Evolutionary conservation across 2,888 invertebrate species (phyloP), one percentile per base, ranked within the genome.

Genomic region (Biston betularia): DNA sequence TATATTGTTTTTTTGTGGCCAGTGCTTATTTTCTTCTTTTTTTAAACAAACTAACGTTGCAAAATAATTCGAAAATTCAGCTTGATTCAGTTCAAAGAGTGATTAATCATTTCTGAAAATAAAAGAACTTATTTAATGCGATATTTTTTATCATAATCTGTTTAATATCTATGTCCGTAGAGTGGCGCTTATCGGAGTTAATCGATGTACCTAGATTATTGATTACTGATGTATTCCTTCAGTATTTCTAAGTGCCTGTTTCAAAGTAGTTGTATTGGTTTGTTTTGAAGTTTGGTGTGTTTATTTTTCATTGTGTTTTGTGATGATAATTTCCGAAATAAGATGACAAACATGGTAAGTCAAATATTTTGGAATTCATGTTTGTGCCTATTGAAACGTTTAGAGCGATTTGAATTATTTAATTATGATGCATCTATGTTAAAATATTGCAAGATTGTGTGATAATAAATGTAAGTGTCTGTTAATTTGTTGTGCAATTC

Each of bases 121-220:
- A 38, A 38, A 38, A 70, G 76, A 79, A 73, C 75, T 54, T 42
- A 69, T 67, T 73, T 79, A 78, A 78, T 79, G 66, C 70, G 79
- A 83, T 87, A 85, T 86, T 80, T 73, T 67, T 71, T 81, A 77
- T 83, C 83, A 78, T 81, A 85, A 90, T 87, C 89, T 80, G 70
- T 60, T 69, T 79, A 80, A 82, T 86, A 85, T 83, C 83, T 77
- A 56, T 76, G 75, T 79, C 73, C 74, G 74, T 75, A 70, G 77
- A 89, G 86, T 88, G 85, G 83, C 80, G 83, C 78, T 89, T 91
- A 91, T 90, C 90, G 78, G 75, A 74, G 75, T 83, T 63, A 81
- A 84, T 84, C 79, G 77, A 73, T 74, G 73, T 61, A 42, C 68
- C 66, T 69, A 65, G 61, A 72, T 73, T 60, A 75, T 45, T 59